A percentile compares a stretch with the other conserved stretches of the same genome.
Conservation (phyloP, 2,888 invertebrate species). For the Leptinotarsa tumamoca region DNA sequence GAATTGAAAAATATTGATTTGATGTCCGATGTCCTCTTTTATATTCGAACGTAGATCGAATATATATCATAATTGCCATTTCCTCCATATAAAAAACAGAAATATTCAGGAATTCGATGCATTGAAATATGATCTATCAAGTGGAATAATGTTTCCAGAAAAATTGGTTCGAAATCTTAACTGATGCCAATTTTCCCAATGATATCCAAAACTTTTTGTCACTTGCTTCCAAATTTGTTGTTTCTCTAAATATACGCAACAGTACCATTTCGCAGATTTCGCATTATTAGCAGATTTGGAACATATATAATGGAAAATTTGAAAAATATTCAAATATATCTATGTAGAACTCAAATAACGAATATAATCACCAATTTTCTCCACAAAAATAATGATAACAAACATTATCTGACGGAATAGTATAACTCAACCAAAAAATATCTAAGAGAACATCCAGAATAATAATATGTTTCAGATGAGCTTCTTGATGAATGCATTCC, state of each 20-base stretch:
- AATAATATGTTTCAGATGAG: too few relatives aligned
- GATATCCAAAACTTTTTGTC: neutral
- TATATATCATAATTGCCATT: neutral
- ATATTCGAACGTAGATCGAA: neutral
- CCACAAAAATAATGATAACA: too few relatives aligned
- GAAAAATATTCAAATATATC: too few relatives aligned
- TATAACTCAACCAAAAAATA: too few relatives aligned
- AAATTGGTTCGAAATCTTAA: neutral
- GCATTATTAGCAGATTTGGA: neutral
- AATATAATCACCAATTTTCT: too few relatives aligned
- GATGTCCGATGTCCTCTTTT: neutral
- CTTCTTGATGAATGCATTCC: too few relatives aligned
- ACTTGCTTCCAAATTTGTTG: neutral
- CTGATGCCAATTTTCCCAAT: neutral
- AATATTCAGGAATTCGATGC: neutral
- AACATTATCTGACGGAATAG: too few relatives aligned
- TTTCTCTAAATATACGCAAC: neutral
- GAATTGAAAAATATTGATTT: too few relatives aligned
- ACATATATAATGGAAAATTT: neutral
- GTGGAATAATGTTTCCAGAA: neutral
- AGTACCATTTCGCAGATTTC: neutral
- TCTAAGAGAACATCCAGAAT: too few relatives aligned
- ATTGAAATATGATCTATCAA: neutral
- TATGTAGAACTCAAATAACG: too few relatives aligned
- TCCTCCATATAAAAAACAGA: neutral